Percentiles rank a stretch among this genome's conserved stretches.
Conservation (phyloP, 2,888 invertebrate genomes). For the Amiota mariae region DNA sequence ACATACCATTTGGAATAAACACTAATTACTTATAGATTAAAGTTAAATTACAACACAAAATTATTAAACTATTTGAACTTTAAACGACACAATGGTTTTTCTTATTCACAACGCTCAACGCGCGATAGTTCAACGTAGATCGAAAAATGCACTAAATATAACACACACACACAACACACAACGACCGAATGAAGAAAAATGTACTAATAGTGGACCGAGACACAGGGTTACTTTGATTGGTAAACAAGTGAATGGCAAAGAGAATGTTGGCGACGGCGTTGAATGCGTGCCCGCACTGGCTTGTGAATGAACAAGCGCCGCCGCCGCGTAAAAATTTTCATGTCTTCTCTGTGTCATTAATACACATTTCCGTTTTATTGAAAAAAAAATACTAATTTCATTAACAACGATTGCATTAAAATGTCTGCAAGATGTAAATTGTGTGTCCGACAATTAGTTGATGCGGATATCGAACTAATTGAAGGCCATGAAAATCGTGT, state of each 20-base stretch:
- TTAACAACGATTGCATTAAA: background rate
- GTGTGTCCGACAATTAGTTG: background rate
- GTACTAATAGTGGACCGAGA: conserved; percentile 29
- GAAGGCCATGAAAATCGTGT: background rate
- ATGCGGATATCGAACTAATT: background rate
- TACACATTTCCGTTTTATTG: background rate
- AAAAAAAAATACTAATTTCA: background rate
- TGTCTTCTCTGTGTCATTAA: background rate
- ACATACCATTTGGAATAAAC: conserved; percentile 51
- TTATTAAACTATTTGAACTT: background rate
- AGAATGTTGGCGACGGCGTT: too few relatives aligned
- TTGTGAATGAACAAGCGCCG: conserved; percentile 14
- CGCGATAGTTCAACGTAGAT: background rate
- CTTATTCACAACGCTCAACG: background rate
- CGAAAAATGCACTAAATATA: background rate
- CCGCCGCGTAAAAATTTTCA: background rate
- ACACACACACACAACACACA: too few relatives aligned
- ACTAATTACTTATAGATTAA: conserved; percentile 50
- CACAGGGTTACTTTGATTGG: conserved; percentile 10
- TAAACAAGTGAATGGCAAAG: conserved; percentile 15
- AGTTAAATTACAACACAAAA: conserved; percentile 33
- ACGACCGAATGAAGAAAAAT: background rate
- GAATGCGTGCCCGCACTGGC: too few relatives aligned
- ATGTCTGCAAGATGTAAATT: background rate
- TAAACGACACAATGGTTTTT: background rate